Evolutionary conservation across 2,888 invertebrate genomes (phyloP), one percentile per base, ranked within the genome.

Genomic region (Drosophila siamana): DNA sequence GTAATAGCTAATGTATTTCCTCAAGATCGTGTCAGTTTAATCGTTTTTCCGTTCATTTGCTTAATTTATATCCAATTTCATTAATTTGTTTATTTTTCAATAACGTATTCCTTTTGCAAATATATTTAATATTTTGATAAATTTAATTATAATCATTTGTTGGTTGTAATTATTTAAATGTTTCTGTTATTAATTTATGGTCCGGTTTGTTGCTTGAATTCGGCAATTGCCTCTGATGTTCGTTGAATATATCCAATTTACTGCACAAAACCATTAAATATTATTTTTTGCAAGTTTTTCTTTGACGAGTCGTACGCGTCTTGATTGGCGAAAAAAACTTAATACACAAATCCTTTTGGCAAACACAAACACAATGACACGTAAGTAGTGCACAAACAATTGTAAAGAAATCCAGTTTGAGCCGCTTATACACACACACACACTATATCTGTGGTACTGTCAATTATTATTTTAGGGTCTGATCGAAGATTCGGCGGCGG

Each of bases 381-480:
- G 40, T 57, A 73, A 56, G 41, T 61, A 65, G 59, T 64, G 46
- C 56, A 61, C 60, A 73, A 80, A 72, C 88, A 82, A 79, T 79
- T 81, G 79, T 67, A 79, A 46, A 74, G 47, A 85, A 81, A 83
- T 83, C 82, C 82, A 83, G 82, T 83, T 83, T 83, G 40, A 55
- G 57, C 33, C 26, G 36, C 60, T 46, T 43, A 40, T 26, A 69
- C 43, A 56, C 43, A 60, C 28, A 33, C 30, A 36, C 60, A 64
- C 74, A 19, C 19, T 19, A 19, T 19, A 19, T 19, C 19, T 19
- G 19, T 60, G 44, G 46, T 48, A 73, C 54, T 55, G 47, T 47
- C 40, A 62, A 40, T 75, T 70, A 61, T 64, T 74, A 61, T 60
- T 69, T 64, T 54, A 69, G 48, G 52, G 56, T 63, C 69, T 60